Base-by-base conservation (phyloP, 2,113 vertebrate species). In the Erythrolamprus reginae region DNA sequence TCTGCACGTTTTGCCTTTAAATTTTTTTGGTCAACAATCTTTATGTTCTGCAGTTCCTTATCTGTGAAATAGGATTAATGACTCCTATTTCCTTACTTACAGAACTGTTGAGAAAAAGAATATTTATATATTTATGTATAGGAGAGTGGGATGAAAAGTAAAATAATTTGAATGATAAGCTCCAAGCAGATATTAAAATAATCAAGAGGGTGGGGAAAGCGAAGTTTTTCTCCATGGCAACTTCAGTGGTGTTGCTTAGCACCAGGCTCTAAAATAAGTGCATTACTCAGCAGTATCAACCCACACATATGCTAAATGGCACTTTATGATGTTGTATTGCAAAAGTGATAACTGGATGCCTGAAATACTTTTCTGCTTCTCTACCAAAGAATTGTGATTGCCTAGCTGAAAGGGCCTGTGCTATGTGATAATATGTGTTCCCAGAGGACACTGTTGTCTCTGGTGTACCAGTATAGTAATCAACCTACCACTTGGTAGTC, bases 241-340 rank as follows among this genome's bases (percentile, higher is more conserved):
- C 89, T 87, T 92, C 48, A 94, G 95, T 95, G 92, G 89, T 89
- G 95, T 96, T 96, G 95, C 96, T 96, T 96, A 96, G 96, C 95
- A 96, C 95, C 96, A 90, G 88, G 82, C 90, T 96, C 95, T 96
- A 96, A 96, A 96, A 96, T 96, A 96, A 92, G 0, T 1, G 19
- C 91, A 95, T 96, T 96, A 96, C 95, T 96, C 95, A 96, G 95
- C 92, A 86, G 88, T 65, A 88, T 95, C 94, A 95, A 92, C 95
- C 90, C 93, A 92, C 95, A 90, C 95, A 95, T 95, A 95, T 94
- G 95, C 93, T 94, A 94, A 95, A 94, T 96, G 93, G 95, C 94
- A 92, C 94, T 91, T 90, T 92, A 77, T 95, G 94, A 94, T 94
- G 82, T 95, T 94, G 84, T 92, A 92, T 94, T 96, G 94, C 90